These are phyloP conservation scores for Eubasilissa splendida DNA, from an alignment of 2,888 invertebrate genomes.

Conservation along the genomic window DNA sequence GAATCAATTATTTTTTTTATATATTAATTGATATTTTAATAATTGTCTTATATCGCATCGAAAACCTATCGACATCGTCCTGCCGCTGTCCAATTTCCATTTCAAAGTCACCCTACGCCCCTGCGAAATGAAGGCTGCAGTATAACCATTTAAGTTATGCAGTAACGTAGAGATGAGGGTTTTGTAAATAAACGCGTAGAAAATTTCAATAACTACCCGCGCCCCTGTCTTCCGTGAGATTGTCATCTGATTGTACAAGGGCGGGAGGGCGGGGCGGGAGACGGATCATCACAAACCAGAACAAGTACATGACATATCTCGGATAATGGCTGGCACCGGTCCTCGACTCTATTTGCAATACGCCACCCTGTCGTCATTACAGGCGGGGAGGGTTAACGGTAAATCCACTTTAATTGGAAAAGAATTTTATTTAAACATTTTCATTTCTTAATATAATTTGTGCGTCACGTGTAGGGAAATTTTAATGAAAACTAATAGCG, in stretches of 20 bases:
- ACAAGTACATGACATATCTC: slow-evolving; percentile 38
- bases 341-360: slow-evolving; percentile 29
- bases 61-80: too few species aligned
- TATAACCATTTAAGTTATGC: slow-evolving; percentile 53
- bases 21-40: too few species aligned
- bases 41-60: too few species aligned
- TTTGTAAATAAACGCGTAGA: slow-evolving; percentile 55
- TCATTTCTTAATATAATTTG: background rate
- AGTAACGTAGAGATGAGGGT: slow-evolving; percentile 51
- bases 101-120: slow-evolving; percentile 40
- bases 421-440: background rate
- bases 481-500: too few species aligned
- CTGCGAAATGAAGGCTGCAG: slow-evolving; percentile 43
- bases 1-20: too few species aligned
- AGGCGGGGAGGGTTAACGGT: background rate
- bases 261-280: background rate
- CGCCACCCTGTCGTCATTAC: slow-evolving; percentile 37
- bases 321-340: slow-evolving; percentile 32
- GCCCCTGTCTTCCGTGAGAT: background rate
- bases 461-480: too few species aligned
- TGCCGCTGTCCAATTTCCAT: slow-evolving; percentile 28
- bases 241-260: slow-evolving; percentile 15
- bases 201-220: slow-evolving; percentile 52
- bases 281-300: slow-evolving; percentile 23
- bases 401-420: slow-evolving; percentile 15